Evolutionary conservation across 2,888 invertebrate genomes (phyloP), one percentile per base, ranked within the genome.

Genomic region (Listrodromus nycthemerus): DNA sequence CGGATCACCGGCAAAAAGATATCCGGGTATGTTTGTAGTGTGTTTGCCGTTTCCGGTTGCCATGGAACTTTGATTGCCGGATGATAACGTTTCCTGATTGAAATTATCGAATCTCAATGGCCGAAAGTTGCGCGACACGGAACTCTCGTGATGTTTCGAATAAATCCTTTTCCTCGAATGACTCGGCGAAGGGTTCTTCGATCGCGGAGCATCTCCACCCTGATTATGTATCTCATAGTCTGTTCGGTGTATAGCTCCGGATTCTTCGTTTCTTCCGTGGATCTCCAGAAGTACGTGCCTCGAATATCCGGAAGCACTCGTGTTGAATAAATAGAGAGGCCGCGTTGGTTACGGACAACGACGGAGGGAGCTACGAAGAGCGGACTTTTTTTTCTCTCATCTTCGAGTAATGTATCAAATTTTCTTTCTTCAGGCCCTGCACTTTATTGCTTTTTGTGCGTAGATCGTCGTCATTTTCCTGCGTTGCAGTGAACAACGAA

Each of bases 281-380:
- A 75, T 87, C 88, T 85, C 82, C 75, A 80, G 85, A 78, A 86
- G 88, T 88, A 88, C 91, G 91, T 91, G 91, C 90, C 86, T 88
- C 86, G 90, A 92, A 91, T 92, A 91, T 90, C 90, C 91, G 90
- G 91, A 91, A 92, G 91, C 91, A 90, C 90, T 91, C 89, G 85
- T 88, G 87, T 88, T 90, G 90, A 92, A 92, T 91, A 90, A 92
- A 92, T 89, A 85, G 80, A 83, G 71, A 80, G 79, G 67, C 45
- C 67, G 70, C 65, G 74, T 63, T 71, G 30, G 41, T 52, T 70
- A 67, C 52, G 52, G 70, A 73, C 79, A n/a, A 73, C 45, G 71
- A 41, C n/a, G 27, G 50, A 66, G 71, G 58, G 61, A 16, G 13
- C 65, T 13, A 50, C 30, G 52, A 16, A 45, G 80, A 50, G 48